Conservation (phyloP, 2,797 vertebrate genomes). For the Setipinna tenuifilis region DNA sequence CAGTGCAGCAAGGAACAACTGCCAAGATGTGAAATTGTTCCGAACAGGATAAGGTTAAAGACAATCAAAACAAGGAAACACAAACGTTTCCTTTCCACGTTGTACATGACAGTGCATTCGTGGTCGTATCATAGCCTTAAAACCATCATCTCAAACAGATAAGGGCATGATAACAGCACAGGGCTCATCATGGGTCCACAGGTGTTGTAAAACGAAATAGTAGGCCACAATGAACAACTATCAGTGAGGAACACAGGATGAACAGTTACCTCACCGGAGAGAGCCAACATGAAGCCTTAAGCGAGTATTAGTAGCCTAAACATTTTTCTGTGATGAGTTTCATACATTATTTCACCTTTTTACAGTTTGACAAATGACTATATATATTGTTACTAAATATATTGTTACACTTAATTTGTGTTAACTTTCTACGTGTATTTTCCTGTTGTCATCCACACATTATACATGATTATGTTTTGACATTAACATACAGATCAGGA, state of each 20-base stretch:
- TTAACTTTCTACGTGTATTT: no score
- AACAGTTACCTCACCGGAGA: not conserved
- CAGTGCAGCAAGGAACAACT: not conserved
- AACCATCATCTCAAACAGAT: constrained; percentile 42
- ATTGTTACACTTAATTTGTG: no score
- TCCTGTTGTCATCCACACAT: no score
- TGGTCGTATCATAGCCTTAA: constrained; percentile 12
- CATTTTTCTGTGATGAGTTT: not conserved
- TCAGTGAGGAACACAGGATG: constrained; percentile 45
- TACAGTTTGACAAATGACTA: not conserved
- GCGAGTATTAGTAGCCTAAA: not conserved
- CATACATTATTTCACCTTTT: not conserved
- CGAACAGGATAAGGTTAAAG: not conserved
- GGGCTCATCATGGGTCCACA: constrained; percentile 31
- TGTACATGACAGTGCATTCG: constrained; percentile 21
- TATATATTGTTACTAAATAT: no score
- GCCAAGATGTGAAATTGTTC: not conserved
- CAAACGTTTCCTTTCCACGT: not conserved
- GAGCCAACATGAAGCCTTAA: not conserved
- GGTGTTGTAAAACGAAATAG: constrained; percentile 48
- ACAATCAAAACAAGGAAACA: constrained; percentile 31
- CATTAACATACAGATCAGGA: no score
- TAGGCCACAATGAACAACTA: constrained; percentile 56
- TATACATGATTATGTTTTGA: no score
- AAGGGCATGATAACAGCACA: constrained; percentile 30